Evolutionary conservation across 2,888 invertebrate genomes (phyloP), one percentile per base, ranked within the genome.

Genomic region (Sphecodes monilicornis): DNA sequence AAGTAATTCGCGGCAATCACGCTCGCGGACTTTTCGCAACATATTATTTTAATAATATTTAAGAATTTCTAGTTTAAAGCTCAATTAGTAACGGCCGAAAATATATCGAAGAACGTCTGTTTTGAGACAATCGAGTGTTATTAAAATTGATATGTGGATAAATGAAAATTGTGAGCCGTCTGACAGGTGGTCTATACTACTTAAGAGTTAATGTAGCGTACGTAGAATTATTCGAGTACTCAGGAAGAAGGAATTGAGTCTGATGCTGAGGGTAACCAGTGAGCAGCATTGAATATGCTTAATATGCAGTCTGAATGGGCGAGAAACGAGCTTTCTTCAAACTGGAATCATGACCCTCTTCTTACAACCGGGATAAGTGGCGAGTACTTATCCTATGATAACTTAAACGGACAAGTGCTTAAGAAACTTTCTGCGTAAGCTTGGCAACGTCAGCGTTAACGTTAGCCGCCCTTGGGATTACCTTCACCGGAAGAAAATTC

Each of bases 341-440:
- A 60, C 50, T 50, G 26, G 36, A 43, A 66, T 57, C 39, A 41
- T 29, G 54, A 46, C 71, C 41, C 46, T 41, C 64, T 76, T 41
- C 36, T 68, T 71, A 50, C 54, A 71, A 74, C 60, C 36, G 72
- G 86, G 68, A 83, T 82, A 82, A 60, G 80, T 69, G 64, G 64
- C 43, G 57, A 76, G 79, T 83, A 82, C 80, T 90, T 86, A 86
- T 82, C 78, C 81, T 60, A 69, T 76, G 84, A 89, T 90, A 90
- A 89, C 80, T 89, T 90, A 86, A 90, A 90, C 83, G 81, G 86
- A 90, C 86, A 83, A 85, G 88, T 85, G 83, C 86, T 90, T 85
- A 86, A 89, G 81, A 74, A 86, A 86, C 78, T 90, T 89, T 86
- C 74, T 60, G 74, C 76, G 84, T 87, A 90, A 90, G 83, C 86